Evolutionary conservation across 1,140 invertebrate genomes (phyloP), one percentile per base, ranked within the genome.

Genomic region (Habropoda laboriosa): DNA sequence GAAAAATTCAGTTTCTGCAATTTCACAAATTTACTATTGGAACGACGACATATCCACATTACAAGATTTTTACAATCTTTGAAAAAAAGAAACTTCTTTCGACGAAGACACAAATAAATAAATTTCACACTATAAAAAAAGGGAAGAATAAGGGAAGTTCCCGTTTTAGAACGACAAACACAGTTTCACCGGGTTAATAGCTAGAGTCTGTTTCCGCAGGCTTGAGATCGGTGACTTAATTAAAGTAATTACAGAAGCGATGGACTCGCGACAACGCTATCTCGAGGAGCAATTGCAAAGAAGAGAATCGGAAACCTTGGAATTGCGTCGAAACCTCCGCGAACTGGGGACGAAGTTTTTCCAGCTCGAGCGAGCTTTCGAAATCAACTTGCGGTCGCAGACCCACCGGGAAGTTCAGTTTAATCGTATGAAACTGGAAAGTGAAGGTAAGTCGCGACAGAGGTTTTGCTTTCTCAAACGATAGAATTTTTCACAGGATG

Each of bases 341-440:
- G 80, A 89, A 86, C 80, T 90, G 24, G 68, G 80, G 51, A 57
- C 75, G 35, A 90, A 89, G 84, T 89, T 90, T 60, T 61, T 77
- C 21, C 79, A 86, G 80, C 79, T 87, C 49, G 88, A 91, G 76
- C 74, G 75, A 64, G 85, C 89, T 68, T 90, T 89, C 70, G 80
- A 86, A 86, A 87, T 86, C 73, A 90, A 91, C 82, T 88, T 89
- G 67, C 82, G 79, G 77, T 75, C 75, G 32, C 87, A 89, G 68
- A 79, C 71, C 32, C 82, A 66, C 30, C 80, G 61, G 53, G 86
- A 88, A 79, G 66, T 79, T 66, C 70, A 86, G 55, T 83, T 90
- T 80, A 84, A 88, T 80, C 86, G 85, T 49, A 71, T 78, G 60
- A 84, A 77, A 78, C 67, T 64, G 24, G 72, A 87, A 87, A 86